A percentile compares a stretch with the other conserved stretches of the same genome.
Evolutionary conservation across 2,888 invertebrate genomes (phyloP).

Genomic region (Osmoderma eremita): DNA sequence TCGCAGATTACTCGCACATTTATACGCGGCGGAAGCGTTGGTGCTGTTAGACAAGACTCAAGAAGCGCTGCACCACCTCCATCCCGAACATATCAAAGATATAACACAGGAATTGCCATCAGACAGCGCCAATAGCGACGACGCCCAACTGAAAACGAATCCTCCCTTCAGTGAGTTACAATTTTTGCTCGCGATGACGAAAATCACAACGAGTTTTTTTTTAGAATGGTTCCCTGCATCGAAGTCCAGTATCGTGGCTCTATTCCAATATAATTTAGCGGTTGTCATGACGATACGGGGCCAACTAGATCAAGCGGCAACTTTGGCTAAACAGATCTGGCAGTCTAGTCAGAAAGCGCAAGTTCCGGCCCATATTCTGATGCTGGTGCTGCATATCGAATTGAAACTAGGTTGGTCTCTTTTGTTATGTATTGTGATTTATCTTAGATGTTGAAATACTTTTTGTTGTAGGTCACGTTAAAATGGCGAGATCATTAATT

Average conservation of each 20-base stretch:
- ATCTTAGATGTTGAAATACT: conserved; percentile 13
- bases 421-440: conserved; percentile 52
- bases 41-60: conserved; percentile 82
- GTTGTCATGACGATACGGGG: conserved; percentile 79
- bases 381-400: conserved; percentile 74
- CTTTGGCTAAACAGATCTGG: conserved; percentile 66
- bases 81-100: conserved; percentile 76
- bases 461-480: conserved; percentile 66
- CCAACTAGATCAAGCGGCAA: conserved; percentile 73
- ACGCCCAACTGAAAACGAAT: conserved; percentile 55
- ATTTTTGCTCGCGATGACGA: neutral
- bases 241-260: conserved; percentile 73
- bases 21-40: conserved; percentile 90
- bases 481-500: conserved; percentile 70
- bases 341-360: conserved; percentile 64
- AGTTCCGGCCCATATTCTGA: conserved; percentile 72
- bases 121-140: conserved; percentile 64
- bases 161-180: conserved; percentile 58
- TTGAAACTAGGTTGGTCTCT: conserved; percentile 66
- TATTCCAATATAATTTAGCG: conserved; percentile 81
- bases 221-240: conserved; percentile 73
- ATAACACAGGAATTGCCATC: conserved; percentile 64
- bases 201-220: no score
- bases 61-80: conserved; percentile 86
- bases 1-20: conserved; percentile 79